Percentiles rank a stretch among this genome's conserved stretches.
Conservation (phyloP, 2,888 invertebrate genomes). For the Drosophila meridiana region DNA sequence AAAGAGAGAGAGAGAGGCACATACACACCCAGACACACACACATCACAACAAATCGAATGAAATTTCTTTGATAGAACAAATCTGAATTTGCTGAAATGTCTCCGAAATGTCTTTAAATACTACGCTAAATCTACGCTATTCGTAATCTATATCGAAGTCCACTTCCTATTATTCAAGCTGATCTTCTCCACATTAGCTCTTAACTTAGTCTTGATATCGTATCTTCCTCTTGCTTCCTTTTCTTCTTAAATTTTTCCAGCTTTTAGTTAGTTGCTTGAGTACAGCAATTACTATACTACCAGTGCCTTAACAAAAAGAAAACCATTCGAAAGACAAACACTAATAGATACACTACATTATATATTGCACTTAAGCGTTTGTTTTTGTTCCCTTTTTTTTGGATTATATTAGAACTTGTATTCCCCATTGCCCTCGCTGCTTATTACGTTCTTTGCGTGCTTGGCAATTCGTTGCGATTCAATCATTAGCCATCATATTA, state of each 20-base stretch:
- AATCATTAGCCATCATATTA: slow-evolving; percentile 44
- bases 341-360: slow-evolving; percentile 9
- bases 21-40: slow-evolving; percentile 16
- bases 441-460: slow-evolving; percentile 58
- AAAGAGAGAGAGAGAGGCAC: slow-evolving; percentile 3
- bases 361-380: slow-evolving; percentile 8
- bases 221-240: not conserved
- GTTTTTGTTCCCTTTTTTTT: not conserved
- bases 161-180: slow-evolving; percentile 16
- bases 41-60: slow-evolving; percentile 38
- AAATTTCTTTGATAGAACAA: slow-evolving; percentile 71
- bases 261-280: slow-evolving; percentile 46
- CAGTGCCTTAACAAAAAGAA: slow-evolving; percentile 67
- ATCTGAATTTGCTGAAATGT: slow-evolving; percentile 41
- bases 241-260: not conserved
- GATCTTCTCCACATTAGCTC: slow-evolving; percentile 1
- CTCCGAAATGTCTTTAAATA: slow-evolving; percentile 9
- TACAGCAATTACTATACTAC: slow-evolving; percentile 68
- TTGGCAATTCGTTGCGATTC: slow-evolving; percentile 28
- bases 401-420: not conserved
- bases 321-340: slow-evolving; percentile 19
- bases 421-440: slow-evolving; percentile 39
- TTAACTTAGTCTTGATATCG: not conserved
- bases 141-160: slow-evolving; percentile 12
- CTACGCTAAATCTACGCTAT: slow-evolving; percentile 2